phyloP scores from a whole-genome alignment of 2,888 invertebrate genomes.

The Microchrysa polita region DNA sequence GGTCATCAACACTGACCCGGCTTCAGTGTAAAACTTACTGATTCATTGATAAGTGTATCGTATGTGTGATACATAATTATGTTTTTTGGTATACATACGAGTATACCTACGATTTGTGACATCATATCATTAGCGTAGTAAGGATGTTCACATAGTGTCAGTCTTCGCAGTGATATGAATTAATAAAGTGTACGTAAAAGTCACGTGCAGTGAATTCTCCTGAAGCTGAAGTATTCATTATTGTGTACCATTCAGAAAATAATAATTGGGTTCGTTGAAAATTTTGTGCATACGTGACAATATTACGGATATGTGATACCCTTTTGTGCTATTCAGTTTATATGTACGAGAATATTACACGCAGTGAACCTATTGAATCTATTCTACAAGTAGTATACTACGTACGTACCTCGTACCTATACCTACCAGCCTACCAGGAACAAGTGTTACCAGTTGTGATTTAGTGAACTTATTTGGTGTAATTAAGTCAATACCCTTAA shows the following conservation, averaged over 20 bases:
- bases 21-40: no score
- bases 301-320: conserved; percentile 11
- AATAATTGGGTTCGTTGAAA: neutral
- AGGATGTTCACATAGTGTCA: no score
- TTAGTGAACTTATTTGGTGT: neutral
- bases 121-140: no score
- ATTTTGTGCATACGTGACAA: conserved; percentile 6
- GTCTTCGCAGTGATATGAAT: no score
- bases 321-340: neutral
- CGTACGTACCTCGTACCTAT: no score
- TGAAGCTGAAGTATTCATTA: neutral
- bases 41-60: no score
- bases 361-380: neutral
- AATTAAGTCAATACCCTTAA: neutral
- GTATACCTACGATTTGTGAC: no score
- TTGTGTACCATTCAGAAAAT: neutral
- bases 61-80: no score
- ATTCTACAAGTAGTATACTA: no score
- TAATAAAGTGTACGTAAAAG: neutral
- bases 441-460: neutral
- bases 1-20: no score
- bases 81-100: no score
- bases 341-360: neutral
- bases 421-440: no score
- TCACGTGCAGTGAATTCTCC: neutral